Percentiles rank a stretch among this genome's conserved stretches.
Conservation (phyloP, 2,797 vertebrate genomes). For the Siniperca obscura region DNA sequence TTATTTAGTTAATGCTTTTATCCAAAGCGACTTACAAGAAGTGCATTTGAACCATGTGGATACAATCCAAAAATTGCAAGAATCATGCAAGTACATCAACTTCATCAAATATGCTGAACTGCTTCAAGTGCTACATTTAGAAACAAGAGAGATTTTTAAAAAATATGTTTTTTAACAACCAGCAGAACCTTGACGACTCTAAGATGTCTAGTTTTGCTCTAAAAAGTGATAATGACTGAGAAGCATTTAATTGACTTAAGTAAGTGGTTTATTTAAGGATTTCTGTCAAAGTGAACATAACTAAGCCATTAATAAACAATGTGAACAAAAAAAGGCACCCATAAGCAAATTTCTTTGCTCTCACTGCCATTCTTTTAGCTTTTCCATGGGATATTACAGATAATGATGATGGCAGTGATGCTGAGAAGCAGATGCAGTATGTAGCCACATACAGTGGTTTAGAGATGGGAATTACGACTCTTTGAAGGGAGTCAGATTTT, state of each 20-base stretch:
- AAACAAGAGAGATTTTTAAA: too few relatives aligned
- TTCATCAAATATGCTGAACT: too few relatives aligned
- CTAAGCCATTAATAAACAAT: conserved; percentile 7
- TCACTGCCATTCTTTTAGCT: neutral
- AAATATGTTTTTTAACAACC: too few relatives aligned
- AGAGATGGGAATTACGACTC: too few relatives aligned
- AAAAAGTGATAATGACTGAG: conserved; percentile 8
- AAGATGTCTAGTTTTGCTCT: neutral
- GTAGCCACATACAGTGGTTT: neutral
- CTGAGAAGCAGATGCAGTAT: conserved; percentile 9
- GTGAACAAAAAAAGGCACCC: neutral
- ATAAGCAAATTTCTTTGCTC: conserved; percentile 1
- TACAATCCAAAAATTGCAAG: too few relatives aligned
- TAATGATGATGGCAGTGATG: conserved; percentile 6
- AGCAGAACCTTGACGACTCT: neutral
- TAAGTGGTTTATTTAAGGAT: conserved; percentile 9
- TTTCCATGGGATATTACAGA: conserved; percentile 19
- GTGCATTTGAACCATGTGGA: too few relatives aligned
- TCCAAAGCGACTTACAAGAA: too few relatives aligned
- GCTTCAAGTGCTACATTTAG: too few relatives aligned
- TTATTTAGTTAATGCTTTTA: too few relatives aligned
- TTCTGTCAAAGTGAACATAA: conserved; percentile 10
- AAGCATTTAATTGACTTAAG: neutral
- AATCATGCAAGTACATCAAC: too few relatives aligned
- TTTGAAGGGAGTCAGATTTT: too few relatives aligned